Base-by-base conservation (phyloP, 1,140 invertebrate species). In the Rhynchophorus ferrugineus region DNA sequence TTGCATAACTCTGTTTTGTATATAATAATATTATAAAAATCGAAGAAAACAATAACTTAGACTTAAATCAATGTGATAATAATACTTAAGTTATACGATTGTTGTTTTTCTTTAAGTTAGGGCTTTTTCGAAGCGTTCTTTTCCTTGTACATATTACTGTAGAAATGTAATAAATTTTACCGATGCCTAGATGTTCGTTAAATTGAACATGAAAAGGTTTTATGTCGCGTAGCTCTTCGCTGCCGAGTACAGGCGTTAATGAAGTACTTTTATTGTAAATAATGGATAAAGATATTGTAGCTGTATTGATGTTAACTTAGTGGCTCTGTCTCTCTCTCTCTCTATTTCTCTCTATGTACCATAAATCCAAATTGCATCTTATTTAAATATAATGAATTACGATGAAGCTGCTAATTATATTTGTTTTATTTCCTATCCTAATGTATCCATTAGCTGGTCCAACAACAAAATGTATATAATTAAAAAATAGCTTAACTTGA, bases 1-100 rank as follows among this genome's bases (percentile, higher is more conserved):
- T 33, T 33, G n/a, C n/a, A n/a, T n/a, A n/a, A n/a, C n/a, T n/a
- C n/a, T n/a, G n/a, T n/a, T n/a, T n/a, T n/a, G n/a, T n/a, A n/a
- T n/a, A n/a, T n/a, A n/a, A n/a, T n/a, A n/a, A n/a, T n/a, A n/a
- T n/a, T n/a, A n/a, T n/a, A n/a, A n/a, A 29, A 29, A 29, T 29
- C 5, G 11, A 29, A 29, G 11, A 5, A 29, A 29, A 37, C 14
- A n/a, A 16, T 37, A 37, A n/a, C 6, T 44, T 55, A 55, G 53
- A 55, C 37, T 45, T 56, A 49, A 56, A 44, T 18, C 50, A 36
- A 56, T 56, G 54, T 56, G 54, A 56, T 56, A 56, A 56, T 56
- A 56, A n/a, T 56, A 18, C 14, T 49, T 56, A 56, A 50, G 54
- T 46, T 56, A 35, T 21, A 49, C 11, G 24, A 39, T 24, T 38